Base-by-base conservation (phyloP, 2,113 vertebrate species). In the Ptilorrhoa leucosticta region DNA sequence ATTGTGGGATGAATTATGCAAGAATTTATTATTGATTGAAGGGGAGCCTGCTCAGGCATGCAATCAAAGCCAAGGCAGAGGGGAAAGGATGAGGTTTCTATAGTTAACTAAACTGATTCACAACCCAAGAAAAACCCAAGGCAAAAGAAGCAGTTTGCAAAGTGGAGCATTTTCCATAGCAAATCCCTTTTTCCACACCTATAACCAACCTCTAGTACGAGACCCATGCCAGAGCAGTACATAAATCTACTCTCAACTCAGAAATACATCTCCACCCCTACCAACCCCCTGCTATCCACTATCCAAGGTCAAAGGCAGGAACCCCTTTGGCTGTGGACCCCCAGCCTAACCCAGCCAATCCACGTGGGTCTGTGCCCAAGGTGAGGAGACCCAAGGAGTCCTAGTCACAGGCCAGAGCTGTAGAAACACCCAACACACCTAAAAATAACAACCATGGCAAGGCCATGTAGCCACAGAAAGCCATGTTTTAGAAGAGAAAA, bases 21-120 rank as follows among this genome's bases (percentile, higher is more conserved):
- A 86, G 89, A 77, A 94, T 91, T 94, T 93, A 78, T 92, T 94
- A 95, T 92, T 95, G 95, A 96, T 90, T 96, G 83, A 87, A 87
- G 79, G 45, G 53, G 14, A 89, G 44, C 39, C 45, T 85, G 39
- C 68, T 89, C 39, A 85, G 76, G 50, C 44, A 26, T 81, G 66
- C 86, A 89, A 45, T 93, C 71, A 88, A 83, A 87, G 56, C 40
- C 66, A 83, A 75, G 47, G 39, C 79, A 70, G 53, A 73, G 51
- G 50, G 35, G 40, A 77, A 83, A 63, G 37, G 40, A 93, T 3
- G 5, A 63, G 48, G 33, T 85, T 95, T 92, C 79, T 82, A 2
- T 22, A 73, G 54, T 83, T 94, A 90, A 92, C 64, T 66, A 47
- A 90, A 64, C 53, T 69, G 35, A 77, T 58, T 63, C 72, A 81